These are phyloP conservation scores for Nomada lathburiana DNA, from an alignment of 2,888 invertebrate genomes.

Conservation along the genomic window DNA sequence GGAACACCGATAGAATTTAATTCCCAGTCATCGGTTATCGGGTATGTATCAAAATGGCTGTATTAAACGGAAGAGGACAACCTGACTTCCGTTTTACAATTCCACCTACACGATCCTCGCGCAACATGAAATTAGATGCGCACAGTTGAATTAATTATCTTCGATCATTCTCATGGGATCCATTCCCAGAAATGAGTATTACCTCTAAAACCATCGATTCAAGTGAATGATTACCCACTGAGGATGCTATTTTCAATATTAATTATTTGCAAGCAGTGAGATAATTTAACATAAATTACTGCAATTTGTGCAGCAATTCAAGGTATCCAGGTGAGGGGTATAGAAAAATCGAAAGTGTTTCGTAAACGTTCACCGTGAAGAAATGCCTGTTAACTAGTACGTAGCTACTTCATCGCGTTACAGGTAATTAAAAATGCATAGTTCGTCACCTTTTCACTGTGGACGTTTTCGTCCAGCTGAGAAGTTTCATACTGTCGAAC, in stretches of 20 bases:
- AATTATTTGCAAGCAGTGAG: not conserved
- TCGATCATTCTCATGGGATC: conserved; percentile 11
- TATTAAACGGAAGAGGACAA: conserved; percentile 25
- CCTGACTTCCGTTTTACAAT: conserved; percentile 7
- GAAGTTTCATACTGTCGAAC: conserved; percentile 32
- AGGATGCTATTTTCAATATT: not conserved
- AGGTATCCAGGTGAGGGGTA: not conserved
- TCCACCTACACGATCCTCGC: not conserved
- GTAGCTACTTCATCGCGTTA: not conserved
- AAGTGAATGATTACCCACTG: not conserved
- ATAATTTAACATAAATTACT: not conserved
- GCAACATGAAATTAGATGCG: not conserved
- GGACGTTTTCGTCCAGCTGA: conserved; percentile 3
- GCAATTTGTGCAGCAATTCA: not conserved
- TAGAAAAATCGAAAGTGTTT: conserved; percentile 9
- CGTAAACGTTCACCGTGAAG: not conserved
- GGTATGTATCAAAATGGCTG: conserved; percentile 13
- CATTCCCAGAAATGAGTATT: conserved; percentile 1
- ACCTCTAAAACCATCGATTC: not conserved
- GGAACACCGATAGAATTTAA: conserved; percentile 25
- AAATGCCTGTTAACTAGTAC: not conserved
- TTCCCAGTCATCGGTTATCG: conserved; percentile 10
- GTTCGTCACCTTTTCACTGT: conserved; percentile 25
- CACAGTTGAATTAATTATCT: conserved; percentile 3
- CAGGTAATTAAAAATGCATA: conserved; percentile 44